Evolutionary conservation across 2,888 invertebrate species (phyloP).

Genomic region (Ectemnius continuus): DNA sequence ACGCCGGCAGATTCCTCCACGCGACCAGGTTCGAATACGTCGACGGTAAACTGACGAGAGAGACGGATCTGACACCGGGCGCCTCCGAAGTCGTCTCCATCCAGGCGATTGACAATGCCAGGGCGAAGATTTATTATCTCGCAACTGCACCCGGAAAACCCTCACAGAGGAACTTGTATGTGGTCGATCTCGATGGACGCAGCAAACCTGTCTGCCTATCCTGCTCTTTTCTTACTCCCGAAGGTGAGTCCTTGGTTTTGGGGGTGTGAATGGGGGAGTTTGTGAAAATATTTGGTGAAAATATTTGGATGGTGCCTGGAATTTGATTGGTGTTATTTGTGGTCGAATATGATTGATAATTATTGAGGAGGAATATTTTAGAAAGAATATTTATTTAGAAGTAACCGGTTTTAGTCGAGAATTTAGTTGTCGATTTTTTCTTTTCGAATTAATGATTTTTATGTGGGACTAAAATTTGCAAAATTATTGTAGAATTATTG

Average conservation of each 20-base stretch:
- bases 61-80: constrained; percentile 67
- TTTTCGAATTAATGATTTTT: too few species aligned
- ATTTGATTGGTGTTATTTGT: background rate
- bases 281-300: too few species aligned
- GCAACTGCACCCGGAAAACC: constrained; percentile 83
- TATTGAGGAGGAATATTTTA: too few species aligned
- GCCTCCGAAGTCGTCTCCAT: constrained; percentile 59
- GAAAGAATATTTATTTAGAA: too few species aligned
- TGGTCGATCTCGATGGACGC: constrained; percentile 79
- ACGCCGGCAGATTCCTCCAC: constrained; percentile 72
- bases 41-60: constrained; percentile 44
- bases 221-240: constrained; percentile 82
- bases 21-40: constrained; percentile 56
- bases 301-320: too few species aligned
- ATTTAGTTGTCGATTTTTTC: too few species aligned
- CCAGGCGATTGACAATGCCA: constrained; percentile 52
- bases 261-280: too few species aligned
- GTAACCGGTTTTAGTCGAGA: too few species aligned
- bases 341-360: too few species aligned
- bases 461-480: too few species aligned
- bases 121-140: constrained; percentile 82
- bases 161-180: constrained; percentile 84
- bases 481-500: too few species aligned
- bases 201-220: constrained; percentile 82
- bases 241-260: constrained; percentile 72